These are phyloP conservation scores for Parnassius orleans DNA, from an alignment of 2,888 invertebrate species.

Conservation along the genomic window DNA sequence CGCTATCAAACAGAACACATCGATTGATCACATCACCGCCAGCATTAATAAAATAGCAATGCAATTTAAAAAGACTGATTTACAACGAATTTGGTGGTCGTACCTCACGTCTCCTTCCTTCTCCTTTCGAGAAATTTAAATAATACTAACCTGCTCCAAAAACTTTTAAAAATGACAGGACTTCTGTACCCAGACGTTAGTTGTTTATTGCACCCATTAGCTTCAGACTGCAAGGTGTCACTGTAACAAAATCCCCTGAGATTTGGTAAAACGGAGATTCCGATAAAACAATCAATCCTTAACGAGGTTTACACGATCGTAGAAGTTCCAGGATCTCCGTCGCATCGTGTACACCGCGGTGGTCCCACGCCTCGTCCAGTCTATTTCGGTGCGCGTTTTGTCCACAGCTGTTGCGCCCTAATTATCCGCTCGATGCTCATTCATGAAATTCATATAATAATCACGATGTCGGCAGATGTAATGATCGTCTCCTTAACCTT, in stretches of 20 bases:
- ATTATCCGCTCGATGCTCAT: slow-evolving; percentile 37
- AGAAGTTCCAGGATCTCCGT: slow-evolving; percentile 8
- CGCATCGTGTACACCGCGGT: slow-evolving; percentile 35
- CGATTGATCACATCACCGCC: too few relatives aligned
- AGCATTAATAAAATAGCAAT: too few relatives aligned
- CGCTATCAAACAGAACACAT: too few relatives aligned
- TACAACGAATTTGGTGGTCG: too few relatives aligned
- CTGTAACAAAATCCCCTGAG: background rate
- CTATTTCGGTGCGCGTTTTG: slow-evolving; percentile 42
- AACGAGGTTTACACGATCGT: slow-evolving; percentile 3
- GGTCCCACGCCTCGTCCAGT: slow-evolving; percentile 38
- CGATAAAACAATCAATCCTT: background rate
- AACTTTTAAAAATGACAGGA: too few relatives aligned
- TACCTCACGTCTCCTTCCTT: too few relatives aligned
- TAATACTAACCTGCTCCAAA: too few relatives aligned
- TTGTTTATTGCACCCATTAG: too few relatives aligned
- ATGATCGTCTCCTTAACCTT: background rate
- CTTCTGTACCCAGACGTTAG: too few relatives aligned
- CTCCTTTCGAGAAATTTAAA: too few relatives aligned
- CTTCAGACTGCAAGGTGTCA: background rate
- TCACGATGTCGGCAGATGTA: slow-evolving; percentile 26
- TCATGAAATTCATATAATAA: slow-evolving; percentile 34
- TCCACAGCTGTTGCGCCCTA: slow-evolving; percentile 40
- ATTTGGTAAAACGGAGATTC: background rate
- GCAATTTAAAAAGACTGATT: too few relatives aligned